Evolutionary conservation across 2,113 vertebrate species (phyloP), one percentile per base, ranked within the genome.

Genomic region (Upupa epops): DNA sequence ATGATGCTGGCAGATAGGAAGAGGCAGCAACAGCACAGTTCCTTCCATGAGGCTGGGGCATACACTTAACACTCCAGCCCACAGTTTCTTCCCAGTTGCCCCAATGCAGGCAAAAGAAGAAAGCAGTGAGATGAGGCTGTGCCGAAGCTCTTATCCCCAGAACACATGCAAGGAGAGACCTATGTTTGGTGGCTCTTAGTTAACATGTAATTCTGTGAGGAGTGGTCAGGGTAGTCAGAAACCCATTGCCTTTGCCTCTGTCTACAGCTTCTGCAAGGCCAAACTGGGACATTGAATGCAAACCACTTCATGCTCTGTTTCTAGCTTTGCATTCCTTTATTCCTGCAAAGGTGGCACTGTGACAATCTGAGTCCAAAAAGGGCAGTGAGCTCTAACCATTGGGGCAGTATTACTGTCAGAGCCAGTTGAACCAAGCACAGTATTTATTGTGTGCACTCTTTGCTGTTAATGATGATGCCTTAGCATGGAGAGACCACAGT

Each of bases 11-110:
- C 77, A 63, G 63, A 34, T 34, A 37, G 64, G 56, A 52, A 71
- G 32, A 70, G 80, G 18, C 0, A 0, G 48, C 11, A 1, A 56
- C 49, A 59, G 29, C 6, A 0, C 0, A 0, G 36, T 45, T 37
- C 42, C 54, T 72, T 69, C 40, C 36, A 26, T 11, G 49, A 1
- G 8, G 45, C 45, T 75, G 77, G 46, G 51, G 14, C 0, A 0
- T 22, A 26, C 58, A 42, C 55, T 63, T 17, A 36, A 71, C 54
- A 45, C 40, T 45, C 15, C 25, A 54, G 25, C 24, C 45, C 24
- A 34, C 0, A 3, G 13, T 78, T 92, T 92, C 34, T 71, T 78
- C 61, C 34, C 34, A 5, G n/a, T 45, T 74, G 29, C 26, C 65
- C 18, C 45, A 72, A 0, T 36, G 32, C 8, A 83, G 69, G 5